Evolutionary conservation across 2,888 invertebrate species (phyloP).

Genomic region (Papilio demoleus): DNA sequence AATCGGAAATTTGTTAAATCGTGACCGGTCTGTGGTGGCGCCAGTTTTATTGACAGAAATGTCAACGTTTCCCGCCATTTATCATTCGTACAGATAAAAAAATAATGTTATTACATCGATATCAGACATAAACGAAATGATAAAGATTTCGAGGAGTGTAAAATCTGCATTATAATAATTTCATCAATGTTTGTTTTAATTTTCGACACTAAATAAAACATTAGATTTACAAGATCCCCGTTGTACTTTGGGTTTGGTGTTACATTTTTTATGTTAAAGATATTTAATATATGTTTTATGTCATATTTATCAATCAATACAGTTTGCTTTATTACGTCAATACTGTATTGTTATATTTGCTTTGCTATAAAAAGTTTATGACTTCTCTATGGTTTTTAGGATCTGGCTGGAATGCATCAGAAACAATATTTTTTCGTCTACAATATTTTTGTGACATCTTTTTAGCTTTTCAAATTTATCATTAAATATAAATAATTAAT

Average conservation of each 20-base stretch:
- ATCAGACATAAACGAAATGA: constrained; percentile 2
- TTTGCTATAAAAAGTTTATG: constrained; percentile 11
- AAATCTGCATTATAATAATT: too few species aligned
- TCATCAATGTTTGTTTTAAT: too few species aligned
- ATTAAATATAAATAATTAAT: not conserved
- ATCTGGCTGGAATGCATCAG: not conserved
- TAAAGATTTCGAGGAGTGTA: too few species aligned
- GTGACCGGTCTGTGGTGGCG: constrained; percentile 29
- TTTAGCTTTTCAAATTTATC: not conserved
- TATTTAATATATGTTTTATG: not conserved
- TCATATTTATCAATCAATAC: constrained; percentile 1
- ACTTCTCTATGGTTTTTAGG: constrained; percentile 15
- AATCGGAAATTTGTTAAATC: constrained; percentile 34
- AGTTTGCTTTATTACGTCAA: not conserved
- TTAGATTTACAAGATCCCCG: too few species aligned
- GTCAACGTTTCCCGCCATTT: constrained; percentile 20
- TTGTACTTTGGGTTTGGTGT: not conserved
- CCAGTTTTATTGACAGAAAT: constrained; percentile 23
- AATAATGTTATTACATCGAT: not conserved
- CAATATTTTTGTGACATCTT: not conserved
- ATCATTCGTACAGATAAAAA: constrained; percentile 26
- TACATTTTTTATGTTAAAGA: not conserved
- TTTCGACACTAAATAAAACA: too few species aligned
- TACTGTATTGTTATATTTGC: not conserved
- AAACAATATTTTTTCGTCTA: not conserved